A percentile compares a stretch with the other conserved stretches of the same genome.
Conservation (phyloP, 2,888 invertebrate species). For the Erebia aethiops region DNA sequence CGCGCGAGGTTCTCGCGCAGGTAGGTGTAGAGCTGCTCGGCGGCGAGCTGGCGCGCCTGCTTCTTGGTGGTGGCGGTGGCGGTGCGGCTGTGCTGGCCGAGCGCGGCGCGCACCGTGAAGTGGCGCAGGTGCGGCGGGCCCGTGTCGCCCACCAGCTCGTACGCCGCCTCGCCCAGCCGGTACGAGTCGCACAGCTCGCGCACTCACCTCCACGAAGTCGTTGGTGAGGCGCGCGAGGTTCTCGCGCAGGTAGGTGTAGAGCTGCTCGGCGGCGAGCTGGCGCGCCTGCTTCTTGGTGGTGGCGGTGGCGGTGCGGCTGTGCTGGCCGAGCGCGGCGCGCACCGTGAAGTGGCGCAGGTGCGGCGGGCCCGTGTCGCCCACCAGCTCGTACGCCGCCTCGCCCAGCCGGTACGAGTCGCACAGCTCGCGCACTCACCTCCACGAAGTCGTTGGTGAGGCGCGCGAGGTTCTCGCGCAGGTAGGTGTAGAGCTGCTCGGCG, state of each 20-base stretch:
- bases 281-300: slow-evolving; percentile 86
- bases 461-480: slow-evolving; percentile 64
- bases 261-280: slow-evolving; percentile 82
- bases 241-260: slow-evolving; percentile 65
- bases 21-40: slow-evolving; percentile 69
- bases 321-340: slow-evolving; percentile 78
- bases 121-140: slow-evolving; percentile 86
- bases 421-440: slow-evolving; percentile 70
- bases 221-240: slow-evolving; percentile 60
- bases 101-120: slow-evolving; percentile 83
- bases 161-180: slow-evolving; percentile 77
- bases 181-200: slow-evolving; percentile 76
- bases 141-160: slow-evolving; percentile 82
- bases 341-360: slow-evolving; percentile 85
- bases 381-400: slow-evolving; percentile 77
- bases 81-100: slow-evolving; percentile 79
- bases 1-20: slow-evolving; percentile 63
- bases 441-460: slow-evolving; percentile 63
- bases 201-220: slow-evolving; percentile 67
- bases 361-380: slow-evolving; percentile 86
- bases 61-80: slow-evolving; percentile 85
- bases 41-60: slow-evolving; percentile 85
- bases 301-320: slow-evolving; percentile 80
- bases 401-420: slow-evolving; percentile 78
- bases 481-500: slow-evolving; percentile 72